phyloP scores from a whole-genome alignment of 1,140 invertebrate genomes.

The Lutraria rhynchaena region DNA sequence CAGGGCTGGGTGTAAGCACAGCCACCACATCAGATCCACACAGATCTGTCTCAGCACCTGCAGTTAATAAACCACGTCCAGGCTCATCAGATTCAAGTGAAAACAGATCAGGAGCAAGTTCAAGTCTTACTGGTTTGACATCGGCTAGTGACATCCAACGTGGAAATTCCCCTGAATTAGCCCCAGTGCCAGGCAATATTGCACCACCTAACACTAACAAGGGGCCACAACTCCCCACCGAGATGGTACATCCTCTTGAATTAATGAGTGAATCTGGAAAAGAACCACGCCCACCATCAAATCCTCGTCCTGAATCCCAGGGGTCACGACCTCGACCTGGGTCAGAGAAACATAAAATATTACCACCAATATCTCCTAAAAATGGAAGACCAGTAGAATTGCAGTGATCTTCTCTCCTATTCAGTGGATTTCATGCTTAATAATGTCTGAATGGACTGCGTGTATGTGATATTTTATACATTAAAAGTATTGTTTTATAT shows the following conservation, averaged over 20 bases:
- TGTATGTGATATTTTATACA: too few relatives aligned
- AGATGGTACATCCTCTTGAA: constrained; percentile 71
- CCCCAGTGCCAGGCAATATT: constrained; percentile 4
- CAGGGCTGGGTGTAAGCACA: constrained; percentile 62
- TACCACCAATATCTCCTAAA: constrained; percentile 74
- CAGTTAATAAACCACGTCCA: constrained; percentile 64
- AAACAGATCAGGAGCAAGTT: constrained; percentile 66
- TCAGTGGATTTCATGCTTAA: too few relatives aligned
- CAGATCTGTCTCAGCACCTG: constrained; percentile 68
- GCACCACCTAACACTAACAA: constrained; percentile 48
- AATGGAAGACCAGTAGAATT: constrained; percentile 38
- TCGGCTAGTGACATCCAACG: constrained; percentile 73
- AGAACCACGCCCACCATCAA: constrained; percentile 62
- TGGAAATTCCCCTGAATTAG: constrained; percentile 55
- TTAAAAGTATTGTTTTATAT: too few relatives aligned
- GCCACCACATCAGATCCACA: constrained; percentile 32
- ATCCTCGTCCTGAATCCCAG: constrained; percentile 64
- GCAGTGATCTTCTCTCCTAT: neutral
- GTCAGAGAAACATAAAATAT: constrained; percentile 76
- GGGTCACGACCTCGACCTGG: constrained; percentile 68
- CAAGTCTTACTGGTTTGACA: constrained; percentile 72
- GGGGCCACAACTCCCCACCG: constrained; percentile 66
- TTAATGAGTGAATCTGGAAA: constrained; percentile 61
- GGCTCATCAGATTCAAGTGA: constrained; percentile 72
- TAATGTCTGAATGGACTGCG: too few relatives aligned